These are phyloP conservation scores for Meloidogyne chitwoodi DNA, from an alignment of 1,140 invertebrate species.

Conservation along the genomic window DNA sequence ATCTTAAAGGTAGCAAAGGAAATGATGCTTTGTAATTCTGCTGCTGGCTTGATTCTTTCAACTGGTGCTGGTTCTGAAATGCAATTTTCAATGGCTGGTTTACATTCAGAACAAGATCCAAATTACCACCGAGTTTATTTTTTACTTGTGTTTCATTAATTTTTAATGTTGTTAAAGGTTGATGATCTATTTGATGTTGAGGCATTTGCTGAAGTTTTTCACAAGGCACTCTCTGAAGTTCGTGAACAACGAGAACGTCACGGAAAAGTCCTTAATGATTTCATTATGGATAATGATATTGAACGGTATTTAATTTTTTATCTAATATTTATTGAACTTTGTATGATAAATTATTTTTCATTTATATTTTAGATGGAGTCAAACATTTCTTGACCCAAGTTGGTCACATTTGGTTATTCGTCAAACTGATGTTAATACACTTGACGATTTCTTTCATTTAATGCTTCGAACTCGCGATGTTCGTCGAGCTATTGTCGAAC, in stretches of 20 bases:
- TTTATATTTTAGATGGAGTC: slow-evolving; percentile 44
- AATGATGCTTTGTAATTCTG: slow-evolving; percentile 59
- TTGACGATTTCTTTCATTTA: slow-evolving; percentile 52
- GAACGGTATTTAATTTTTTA: slow-evolving; percentile 30
- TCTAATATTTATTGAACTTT: background rate
- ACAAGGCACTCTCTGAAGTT: slow-evolving; percentile 51
- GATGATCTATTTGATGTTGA: slow-evolving; percentile 51
- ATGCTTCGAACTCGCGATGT: slow-evolving; percentile 58
- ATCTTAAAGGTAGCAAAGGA: slow-evolving; percentile 33
- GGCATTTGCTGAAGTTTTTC: slow-evolving; percentile 53
- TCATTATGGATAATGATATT: slow-evolving; percentile 58
- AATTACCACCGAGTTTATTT: slow-evolving; percentile 34
- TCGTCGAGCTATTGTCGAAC: slow-evolving; percentile 56
- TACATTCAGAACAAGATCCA: slow-evolving; percentile 48
- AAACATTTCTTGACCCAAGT: slow-evolving; percentile 54
- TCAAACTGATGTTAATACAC: slow-evolving; percentile 41
- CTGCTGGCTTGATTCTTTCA: slow-evolving; percentile 53
- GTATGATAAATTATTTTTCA: too few relatives aligned
- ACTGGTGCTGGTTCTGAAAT: slow-evolving; percentile 58
- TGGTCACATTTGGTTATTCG: slow-evolving; percentile 59
- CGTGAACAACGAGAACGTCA: slow-evolving; percentile 44
- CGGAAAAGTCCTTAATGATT: slow-evolving; percentile 50
- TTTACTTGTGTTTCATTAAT: background rate
- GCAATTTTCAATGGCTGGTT: slow-evolving; percentile 54
- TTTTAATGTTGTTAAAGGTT: slow-evolving; percentile 28